Evolutionary conservation across 2,797 vertebrate species (phyloP).

Genomic region (Poeciliopsis turneri): DNA sequence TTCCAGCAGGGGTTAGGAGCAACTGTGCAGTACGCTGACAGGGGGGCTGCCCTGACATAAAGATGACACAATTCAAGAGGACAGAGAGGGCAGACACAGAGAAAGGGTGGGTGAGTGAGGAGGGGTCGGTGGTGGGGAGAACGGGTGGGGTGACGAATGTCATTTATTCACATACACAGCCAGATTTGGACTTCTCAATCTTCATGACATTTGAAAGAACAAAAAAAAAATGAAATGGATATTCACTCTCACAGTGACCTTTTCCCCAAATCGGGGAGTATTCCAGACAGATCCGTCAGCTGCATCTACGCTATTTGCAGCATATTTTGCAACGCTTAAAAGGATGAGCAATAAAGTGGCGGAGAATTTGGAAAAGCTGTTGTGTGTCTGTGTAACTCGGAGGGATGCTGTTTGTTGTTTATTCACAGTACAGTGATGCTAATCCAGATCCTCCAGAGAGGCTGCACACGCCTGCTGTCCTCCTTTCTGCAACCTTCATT

Average conservation of each 20-base stretch:
- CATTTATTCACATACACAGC: conserved; percentile 74
- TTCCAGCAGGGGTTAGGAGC: conserved; percentile 78
- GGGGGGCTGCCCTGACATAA: conserved; percentile 76
- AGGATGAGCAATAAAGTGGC: conserved; percentile 61
- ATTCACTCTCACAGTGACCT: conserved; percentile 76
- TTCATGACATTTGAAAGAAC: conserved; percentile 81
- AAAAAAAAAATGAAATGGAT: conserved; percentile 69
- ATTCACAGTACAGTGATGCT: conserved; percentile 70
- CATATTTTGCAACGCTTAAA: conserved; percentile 56
- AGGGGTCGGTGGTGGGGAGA: background rate
- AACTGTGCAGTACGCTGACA: conserved; percentile 60
- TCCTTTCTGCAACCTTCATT: conserved; percentile 43
- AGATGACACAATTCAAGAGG: conserved; percentile 81
- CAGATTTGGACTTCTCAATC: conserved; percentile 76
- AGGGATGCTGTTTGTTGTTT: conserved; percentile 68
- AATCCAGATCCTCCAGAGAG: conserved; percentile 70
- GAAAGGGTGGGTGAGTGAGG: conserved; percentile 41
- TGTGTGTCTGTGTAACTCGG: conserved; percentile 56
- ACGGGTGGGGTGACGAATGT: conserved; percentile 71
- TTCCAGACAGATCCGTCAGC: conserved; percentile 57
- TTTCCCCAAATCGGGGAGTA: conserved; percentile 71
- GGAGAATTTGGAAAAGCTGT: conserved; percentile 55
- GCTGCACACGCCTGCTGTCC: conserved; percentile 60
- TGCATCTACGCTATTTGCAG: conserved; percentile 54
- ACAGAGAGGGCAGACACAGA: conserved; percentile 68